phyloP scores from a whole-genome alignment of 1,140 invertebrate genomes.

The Hylaeus anthracinus region DNA sequence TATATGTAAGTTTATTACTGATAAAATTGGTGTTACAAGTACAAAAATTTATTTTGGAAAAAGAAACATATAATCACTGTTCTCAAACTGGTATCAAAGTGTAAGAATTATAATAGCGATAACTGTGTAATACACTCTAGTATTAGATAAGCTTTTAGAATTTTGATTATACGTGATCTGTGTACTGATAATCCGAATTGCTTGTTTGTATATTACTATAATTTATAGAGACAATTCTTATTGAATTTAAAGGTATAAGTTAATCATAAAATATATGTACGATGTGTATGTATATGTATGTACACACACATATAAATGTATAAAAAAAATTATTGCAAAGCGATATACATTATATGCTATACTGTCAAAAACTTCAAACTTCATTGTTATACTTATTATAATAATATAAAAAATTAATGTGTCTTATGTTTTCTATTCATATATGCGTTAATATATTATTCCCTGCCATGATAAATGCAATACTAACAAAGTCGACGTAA shows the following conservation, averaged over 20 bases:
- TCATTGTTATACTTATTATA: constrained; percentile 63
- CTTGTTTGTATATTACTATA: constrained; percentile 74
- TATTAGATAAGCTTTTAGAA: constrained; percentile 68
- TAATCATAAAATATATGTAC: constrained; percentile 63
- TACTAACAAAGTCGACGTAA: neutral
- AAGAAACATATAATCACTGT: constrained; percentile 50
- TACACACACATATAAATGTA: constrained; percentile 54
- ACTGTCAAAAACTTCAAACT: constrained; percentile 55
- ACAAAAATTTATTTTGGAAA: constrained; percentile 49
- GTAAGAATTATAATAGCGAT: constrained; percentile 62
- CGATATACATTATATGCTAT: constrained; percentile 58
- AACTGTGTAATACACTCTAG: constrained; percentile 63
- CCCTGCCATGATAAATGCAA: constrained; percentile 13
- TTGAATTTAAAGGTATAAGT: constrained; percentile 56
- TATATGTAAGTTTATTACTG: constrained; percentile 30
- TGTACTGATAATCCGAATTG: constrained; percentile 67
- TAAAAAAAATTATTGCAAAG: constrained; percentile 56
- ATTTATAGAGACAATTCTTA: constrained; percentile 67
- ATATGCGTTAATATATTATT: constrained; percentile 22
- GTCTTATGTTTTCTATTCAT: constrained; percentile 39
- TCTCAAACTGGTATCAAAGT: constrained; percentile 47
- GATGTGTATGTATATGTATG: constrained; percentile 56
- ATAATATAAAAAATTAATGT: constrained; percentile 48
- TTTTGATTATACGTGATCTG: constrained; percentile 68
- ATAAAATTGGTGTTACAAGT: constrained; percentile 43